Evolutionary conservation across 2,113 vertebrate genomes (phyloP), one percentile per base, ranked within the genome.

Genomic region (Spheniscus mendiculus): DNA sequence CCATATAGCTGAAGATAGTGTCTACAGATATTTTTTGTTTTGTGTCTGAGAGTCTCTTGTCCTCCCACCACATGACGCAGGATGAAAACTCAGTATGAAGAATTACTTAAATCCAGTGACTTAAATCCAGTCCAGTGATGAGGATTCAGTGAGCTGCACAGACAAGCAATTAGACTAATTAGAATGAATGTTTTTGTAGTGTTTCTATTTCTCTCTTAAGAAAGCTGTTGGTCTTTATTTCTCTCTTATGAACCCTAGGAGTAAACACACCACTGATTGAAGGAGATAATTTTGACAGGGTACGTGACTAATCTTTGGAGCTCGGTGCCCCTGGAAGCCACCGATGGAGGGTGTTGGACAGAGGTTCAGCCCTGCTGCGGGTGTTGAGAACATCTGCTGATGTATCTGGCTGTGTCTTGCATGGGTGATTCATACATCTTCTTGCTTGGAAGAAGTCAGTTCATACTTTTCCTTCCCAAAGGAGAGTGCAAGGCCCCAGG

Each of bases 131-230:
- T 66, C 59, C 53, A 58, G 0, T 77, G 62, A 89, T 76, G 58
- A 85, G 87, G 70, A 87, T 83, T 91, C 89, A 76, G 10, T 78
- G 22, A 94, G 83, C 83, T 87, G 40, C 81, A 42, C 73, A 91
- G 83, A 72, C 36, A 96, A 84, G 89, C 84, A 95, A 92, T 96
- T 92, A 94, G 93, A 91, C 80, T 97, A 89, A 89, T 76, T 87
- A 90, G 87, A 97, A 91, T 77, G 27, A 90, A 85, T 90, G 49
- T 80, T 96, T 93, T 93, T 73, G 66, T 94, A 87, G 73, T 80
- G 70, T 89, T 96, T 71, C 70, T 94, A 0, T 93, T 96, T 94
- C 81, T 83, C 83, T 94, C 38, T 10, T 89, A 77, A 83, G 71
- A 92, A 95, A 74, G 90, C 36, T 38, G 15, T 83, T 90, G 53